phyloP scores from a whole-genome alignment of 1,140 invertebrate species.

The Drepana arcuata region DNA sequence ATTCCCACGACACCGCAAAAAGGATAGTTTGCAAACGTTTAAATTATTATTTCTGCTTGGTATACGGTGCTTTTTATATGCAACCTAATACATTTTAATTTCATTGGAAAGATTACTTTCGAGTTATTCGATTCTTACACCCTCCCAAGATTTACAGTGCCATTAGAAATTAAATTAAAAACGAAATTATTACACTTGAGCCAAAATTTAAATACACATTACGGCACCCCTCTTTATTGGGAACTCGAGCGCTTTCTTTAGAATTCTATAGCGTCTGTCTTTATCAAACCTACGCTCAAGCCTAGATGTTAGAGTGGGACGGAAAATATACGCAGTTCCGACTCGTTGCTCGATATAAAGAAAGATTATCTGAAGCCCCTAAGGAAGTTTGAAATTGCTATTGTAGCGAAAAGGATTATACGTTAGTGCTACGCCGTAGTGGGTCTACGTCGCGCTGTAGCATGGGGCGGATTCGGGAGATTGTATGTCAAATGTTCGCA shows the following conservation, averaged over 20 bases:
- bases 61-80: no score
- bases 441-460: slow-evolving; percentile 44
- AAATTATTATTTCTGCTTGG: no score
- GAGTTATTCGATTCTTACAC: slow-evolving; percentile 26
- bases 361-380: slow-evolving; percentile 74
- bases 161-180: slow-evolving; percentile 71
- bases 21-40: no score
- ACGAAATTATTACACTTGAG: slow-evolving; percentile 68
- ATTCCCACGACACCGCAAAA: no score
- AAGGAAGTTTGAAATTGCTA: slow-evolving; percentile 74
- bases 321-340: slow-evolving; percentile 28
- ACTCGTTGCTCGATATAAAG: slow-evolving; percentile 68
- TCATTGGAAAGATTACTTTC: no score
- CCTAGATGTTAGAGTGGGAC: slow-evolving; percentile 25
- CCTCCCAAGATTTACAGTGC: slow-evolving; percentile 32
- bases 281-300: slow-evolving; percentile 14
- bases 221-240: slow-evolving; percentile 68
- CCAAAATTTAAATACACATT: slow-evolving; percentile 73
- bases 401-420: slow-evolving; percentile 75
- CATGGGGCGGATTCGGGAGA: slow-evolving; percentile 38
- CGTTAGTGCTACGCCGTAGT: slow-evolving; percentile 70
- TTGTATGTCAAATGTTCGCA: slow-evolving; percentile 17
- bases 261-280: slow-evolving; percentile 25
- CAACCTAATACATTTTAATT: no score
- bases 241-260: slow-evolving; percentile 59